Evolutionary conservation across 2,888 invertebrate genomes (phyloP).

Genomic region (Torymus texanus): DNA sequence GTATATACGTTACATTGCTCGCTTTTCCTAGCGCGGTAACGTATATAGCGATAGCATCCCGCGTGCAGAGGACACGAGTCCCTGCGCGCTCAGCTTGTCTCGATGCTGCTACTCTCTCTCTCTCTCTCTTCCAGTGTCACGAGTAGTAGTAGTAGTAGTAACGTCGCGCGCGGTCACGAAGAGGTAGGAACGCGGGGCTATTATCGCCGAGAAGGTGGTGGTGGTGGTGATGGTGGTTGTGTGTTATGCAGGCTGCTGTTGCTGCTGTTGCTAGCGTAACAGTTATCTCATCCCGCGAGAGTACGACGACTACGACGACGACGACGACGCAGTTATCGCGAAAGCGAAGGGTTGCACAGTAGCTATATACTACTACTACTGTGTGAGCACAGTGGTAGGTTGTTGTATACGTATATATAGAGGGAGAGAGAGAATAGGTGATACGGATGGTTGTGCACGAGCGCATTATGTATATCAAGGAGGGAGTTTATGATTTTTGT

Average conservation of each 20-base stretch:
- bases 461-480: no score
- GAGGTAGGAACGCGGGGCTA: not conserved
- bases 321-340: not conserved
- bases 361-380: no score
- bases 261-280: no score
- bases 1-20: not conserved
- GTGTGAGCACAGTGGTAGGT: no score
- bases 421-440: not conserved
- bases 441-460: no score
- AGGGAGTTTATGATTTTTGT: no score
- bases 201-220: not conserved
- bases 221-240: not conserved
- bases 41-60: conserved; percentile 27
- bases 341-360: no score
- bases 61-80: conserved; percentile 42
- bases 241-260: no score
- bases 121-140: conserved; percentile 17
- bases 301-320: not conserved
- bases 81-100: conserved; percentile 44
- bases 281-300: conserved; percentile 7
- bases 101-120: conserved; percentile 26
- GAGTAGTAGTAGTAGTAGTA: conserved; percentile 7
- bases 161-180: conserved; percentile 39
- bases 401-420: not conserved
- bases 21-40: conserved; percentile 1